Conservation (phyloP, 2,113 vertebrate species). For the Halichoerus grypus region DNA sequence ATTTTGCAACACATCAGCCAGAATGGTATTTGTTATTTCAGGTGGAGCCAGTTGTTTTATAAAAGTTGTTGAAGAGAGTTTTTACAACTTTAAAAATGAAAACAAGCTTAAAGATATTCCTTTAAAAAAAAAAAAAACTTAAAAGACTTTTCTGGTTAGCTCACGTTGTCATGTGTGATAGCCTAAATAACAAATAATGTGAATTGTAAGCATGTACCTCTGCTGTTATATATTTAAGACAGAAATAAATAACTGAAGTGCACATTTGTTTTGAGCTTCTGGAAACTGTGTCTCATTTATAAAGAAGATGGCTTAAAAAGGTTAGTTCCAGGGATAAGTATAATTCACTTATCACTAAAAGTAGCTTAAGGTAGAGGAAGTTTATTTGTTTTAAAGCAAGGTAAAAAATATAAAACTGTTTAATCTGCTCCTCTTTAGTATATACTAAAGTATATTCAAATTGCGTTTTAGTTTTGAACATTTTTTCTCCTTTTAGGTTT, state of each 20-base stretch:
- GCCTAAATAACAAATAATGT: constrained; percentile 57
- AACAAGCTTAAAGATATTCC: constrained; percentile 58
- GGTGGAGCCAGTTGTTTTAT: constrained; percentile 62
- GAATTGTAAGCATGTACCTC: constrained; percentile 68
- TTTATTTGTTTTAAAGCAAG: constrained; percentile 72
- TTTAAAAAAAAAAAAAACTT: constrained; percentile 15
- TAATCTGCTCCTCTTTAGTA: constrained; percentile 49
- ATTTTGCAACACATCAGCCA: neutral
- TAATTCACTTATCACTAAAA: constrained; percentile 75
- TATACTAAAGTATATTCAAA: constrained; percentile 53
- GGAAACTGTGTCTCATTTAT: constrained; percentile 79
- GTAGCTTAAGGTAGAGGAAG: constrained; percentile 74
- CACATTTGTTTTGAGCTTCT: constrained; percentile 80
- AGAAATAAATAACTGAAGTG: constrained; percentile 76
- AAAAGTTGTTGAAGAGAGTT: constrained; percentile 59
- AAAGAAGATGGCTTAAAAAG: constrained; percentile 80
- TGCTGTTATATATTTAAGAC: constrained; percentile 76
- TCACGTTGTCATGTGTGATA: constrained; percentile 73
- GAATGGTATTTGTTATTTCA: constrained; percentile 55
- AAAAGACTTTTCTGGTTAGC: constrained; percentile 57
- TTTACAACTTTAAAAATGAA: constrained; percentile 63
- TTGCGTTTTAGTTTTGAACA: constrained; percentile 77
- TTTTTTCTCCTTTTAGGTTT: constrained; percentile 81
- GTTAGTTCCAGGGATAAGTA: constrained; percentile 78
- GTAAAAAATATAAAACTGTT: constrained; percentile 58